Evolutionary conservation across 2,888 invertebrate species (phyloP), one percentile per base, ranked within the genome.

Genomic region (Emmelina monodactyla): DNA sequence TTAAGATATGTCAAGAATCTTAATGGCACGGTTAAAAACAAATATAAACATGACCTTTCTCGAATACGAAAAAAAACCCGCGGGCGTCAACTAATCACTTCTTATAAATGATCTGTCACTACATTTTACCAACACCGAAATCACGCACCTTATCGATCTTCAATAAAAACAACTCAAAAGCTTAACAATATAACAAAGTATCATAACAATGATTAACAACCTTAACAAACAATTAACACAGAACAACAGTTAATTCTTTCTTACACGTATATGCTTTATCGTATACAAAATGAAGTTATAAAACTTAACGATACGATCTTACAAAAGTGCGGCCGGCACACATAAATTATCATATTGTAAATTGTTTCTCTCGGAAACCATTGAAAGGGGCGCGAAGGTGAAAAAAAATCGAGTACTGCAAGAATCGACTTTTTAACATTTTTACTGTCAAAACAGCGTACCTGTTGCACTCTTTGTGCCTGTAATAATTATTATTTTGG

Each of bases 401-500:
- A 19, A 6, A 5, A 6, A 6, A 19, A 19, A 19, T 6, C 19
- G 19, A 19, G 9, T 19, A 9, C 19, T 9, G 5, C 9, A 19
- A 19, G 9, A 19, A 19, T 5, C 11, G 11, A 4, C 25, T 25
- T 41, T 40, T 58, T 60, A 55, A 62, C 57, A 62, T 68, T 64
- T 37, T 33, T 52, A 45, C 60, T 62, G 68, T 63, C 68, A 67
- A 62, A 65, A 66, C 58, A 62, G 51, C 50, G 53, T 55, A 61
- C 58, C 55, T 55, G 58, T 52, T 55, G 51, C 50, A 44, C 53
- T 54, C 54, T 58, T 58, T 65, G 62, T 56, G 51, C 47, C 49
- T 43, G 54, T 65, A 68, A 70, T 69, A 56, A 67, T 69, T 66
- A 68, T 69, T 64, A 69, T 67, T 70, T 63, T 54, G 48, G 63